Conservation (phyloP, 2,888 invertebrate species). For the Abrostola triplasia region DNA sequence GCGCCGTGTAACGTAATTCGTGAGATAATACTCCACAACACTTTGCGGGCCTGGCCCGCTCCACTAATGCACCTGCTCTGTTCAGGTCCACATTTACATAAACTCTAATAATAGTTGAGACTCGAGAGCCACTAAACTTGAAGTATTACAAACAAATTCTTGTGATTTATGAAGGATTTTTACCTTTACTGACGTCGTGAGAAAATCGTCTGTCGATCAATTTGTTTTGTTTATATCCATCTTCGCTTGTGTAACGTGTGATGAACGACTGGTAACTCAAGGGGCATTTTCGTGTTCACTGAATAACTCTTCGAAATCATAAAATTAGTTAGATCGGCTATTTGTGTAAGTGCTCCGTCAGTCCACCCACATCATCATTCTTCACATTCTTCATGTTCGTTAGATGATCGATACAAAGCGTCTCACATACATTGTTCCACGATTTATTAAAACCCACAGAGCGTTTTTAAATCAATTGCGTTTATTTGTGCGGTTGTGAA, state of each 20-base stretch:
- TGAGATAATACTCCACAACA: constrained; percentile 29
- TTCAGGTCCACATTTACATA: constrained; percentile 24
- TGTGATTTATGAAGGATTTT: constrained; percentile 34
- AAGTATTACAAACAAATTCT: constrained; percentile 35
- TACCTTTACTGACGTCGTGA: constrained; percentile 12
- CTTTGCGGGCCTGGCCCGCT: constrained; percentile 3
- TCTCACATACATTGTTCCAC: not conserved
- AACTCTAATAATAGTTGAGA: constrained; percentile 45
- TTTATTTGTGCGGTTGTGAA: not conserved
- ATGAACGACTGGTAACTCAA: not conserved
- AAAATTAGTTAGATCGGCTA: constrained; percentile 20
- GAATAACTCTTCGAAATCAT: not conserved
- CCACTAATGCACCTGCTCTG: constrained; percentile 47
- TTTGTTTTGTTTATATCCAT: constrained; percentile 27
- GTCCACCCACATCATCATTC: constrained; percentile 8
- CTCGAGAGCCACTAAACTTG: constrained; percentile 37
- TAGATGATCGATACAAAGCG: constrained; percentile 5
- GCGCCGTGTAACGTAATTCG: constrained; percentile 18
- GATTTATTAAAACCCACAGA: not conserved
- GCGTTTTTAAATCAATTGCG: not conserved
- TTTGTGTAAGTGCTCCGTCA: not conserved
- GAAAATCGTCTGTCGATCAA: constrained; percentile 21
- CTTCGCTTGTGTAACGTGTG: not conserved
- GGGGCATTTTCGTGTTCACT: not conserved
- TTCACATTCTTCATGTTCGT: constrained; percentile 5